Conservation (phyloP, 2,888 invertebrate genomes). For the Brachypterus glaber region DNA sequence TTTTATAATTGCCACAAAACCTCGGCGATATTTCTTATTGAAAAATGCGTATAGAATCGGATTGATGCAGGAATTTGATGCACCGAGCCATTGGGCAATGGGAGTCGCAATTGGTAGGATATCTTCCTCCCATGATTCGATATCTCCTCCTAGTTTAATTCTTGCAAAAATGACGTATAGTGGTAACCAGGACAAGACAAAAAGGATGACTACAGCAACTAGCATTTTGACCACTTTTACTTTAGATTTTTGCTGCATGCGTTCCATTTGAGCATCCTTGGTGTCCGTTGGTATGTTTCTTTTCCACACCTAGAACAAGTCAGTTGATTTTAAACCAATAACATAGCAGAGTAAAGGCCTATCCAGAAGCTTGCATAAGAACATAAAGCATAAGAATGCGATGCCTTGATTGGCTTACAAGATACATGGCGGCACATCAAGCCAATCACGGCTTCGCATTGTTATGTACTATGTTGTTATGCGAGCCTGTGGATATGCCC, state of each 20-base stretch:
- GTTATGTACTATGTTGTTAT: too few species aligned
- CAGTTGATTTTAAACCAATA: too few species aligned
- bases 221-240: conserved; percentile 93
- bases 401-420: too few species aligned
- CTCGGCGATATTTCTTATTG: conserved; percentile 85
- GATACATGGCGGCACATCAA: too few species aligned
- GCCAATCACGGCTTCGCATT: too few species aligned
- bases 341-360: too few species aligned
- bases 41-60: conserved; percentile 91
- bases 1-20: conserved; percentile 80
- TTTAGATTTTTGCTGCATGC: conserved; percentile 89
- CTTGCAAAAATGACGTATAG: conserved; percentile 82
- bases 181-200: conserved; percentile 88
- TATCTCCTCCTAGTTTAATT: conserved; percentile 70
- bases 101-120: conserved; percentile 73
- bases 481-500: too few species aligned
- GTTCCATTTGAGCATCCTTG: conserved; percentile 83
- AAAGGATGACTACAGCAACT: conserved; percentile 84
- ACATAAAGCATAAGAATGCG: too few species aligned
- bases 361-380: too few species aligned
- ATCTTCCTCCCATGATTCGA: conserved; percentile 70
- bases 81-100: conserved; percentile 85
- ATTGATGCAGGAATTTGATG: conserved; percentile 92
- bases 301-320: conserved; percentile 55
- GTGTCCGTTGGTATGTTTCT: conserved; percentile 84